Conservation (phyloP, 2,888 invertebrate species). For the Calameuta pallipes region DNA sequence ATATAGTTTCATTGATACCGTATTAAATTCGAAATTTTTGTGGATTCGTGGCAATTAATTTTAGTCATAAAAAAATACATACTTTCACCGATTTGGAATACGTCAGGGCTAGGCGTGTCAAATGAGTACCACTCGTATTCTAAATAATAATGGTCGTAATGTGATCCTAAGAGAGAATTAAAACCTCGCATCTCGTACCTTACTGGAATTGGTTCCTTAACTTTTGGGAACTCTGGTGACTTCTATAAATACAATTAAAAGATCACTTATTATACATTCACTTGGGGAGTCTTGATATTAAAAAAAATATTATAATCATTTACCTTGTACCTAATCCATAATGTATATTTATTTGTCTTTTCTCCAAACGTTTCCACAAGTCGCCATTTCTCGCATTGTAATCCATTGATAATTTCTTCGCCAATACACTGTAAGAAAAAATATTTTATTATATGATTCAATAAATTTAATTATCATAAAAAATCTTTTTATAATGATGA, state of each 20-base stretch:
- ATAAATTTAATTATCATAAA: conserved; percentile 15
- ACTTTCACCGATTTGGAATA: conserved; percentile 77
- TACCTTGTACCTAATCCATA: conserved; percentile 85
- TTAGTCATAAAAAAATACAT: conserved; percentile 42
- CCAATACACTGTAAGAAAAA: conserved; percentile 65
- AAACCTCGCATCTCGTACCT: conserved; percentile 95
- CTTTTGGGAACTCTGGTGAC: conserved; percentile 40
- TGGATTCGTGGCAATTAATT: neutral
- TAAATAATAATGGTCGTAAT: conserved; percentile 94
- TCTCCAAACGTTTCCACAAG: conserved; percentile 76
- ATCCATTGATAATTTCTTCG: conserved; percentile 78
- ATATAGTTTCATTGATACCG: neutral
- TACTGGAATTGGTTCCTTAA: conserved; percentile 57
- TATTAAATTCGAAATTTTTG: no score
- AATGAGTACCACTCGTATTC: conserved; percentile 76
- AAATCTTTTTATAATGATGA: conserved; percentile 11
- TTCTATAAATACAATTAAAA: conserved; percentile 45
- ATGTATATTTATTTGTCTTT: conserved; percentile 88
- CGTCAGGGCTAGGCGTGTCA: conserved; percentile 75
- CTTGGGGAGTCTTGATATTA: neutral
- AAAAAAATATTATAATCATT: conserved; percentile 19
- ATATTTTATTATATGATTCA: conserved; percentile 3
- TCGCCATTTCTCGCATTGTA: conserved; percentile 83
- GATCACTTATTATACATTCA: neutral
- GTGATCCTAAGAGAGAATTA: conserved; percentile 92